A percentile compares a stretch with the other conserved stretches of the same genome.
Conservation (phyloP, 2,888 invertebrate species). For the Caenorhabditis becei region DNA sequence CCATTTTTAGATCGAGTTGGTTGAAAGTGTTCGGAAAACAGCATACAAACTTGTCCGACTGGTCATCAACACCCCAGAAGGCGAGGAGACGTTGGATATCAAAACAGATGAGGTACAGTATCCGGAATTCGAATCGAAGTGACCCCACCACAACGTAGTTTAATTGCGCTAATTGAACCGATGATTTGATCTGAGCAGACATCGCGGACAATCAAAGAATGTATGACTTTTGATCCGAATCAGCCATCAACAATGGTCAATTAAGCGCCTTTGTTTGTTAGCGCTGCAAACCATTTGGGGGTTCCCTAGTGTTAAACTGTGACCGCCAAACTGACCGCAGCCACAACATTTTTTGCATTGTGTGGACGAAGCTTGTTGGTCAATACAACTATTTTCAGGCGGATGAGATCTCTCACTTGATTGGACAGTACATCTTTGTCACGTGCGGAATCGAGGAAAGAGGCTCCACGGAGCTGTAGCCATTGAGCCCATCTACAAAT, state of each 20-base stretch:
- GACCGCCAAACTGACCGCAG: conserved; percentile 49
- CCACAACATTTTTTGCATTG: neutral
- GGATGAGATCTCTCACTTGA: conserved; percentile 95
- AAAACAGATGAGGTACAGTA: conserved; percentile 56
- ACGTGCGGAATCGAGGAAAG: conserved; percentile 33
- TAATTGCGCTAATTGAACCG: conserved; percentile 12
- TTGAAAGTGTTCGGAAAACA: conserved; percentile 55
- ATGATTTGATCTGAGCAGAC: conserved; percentile 36
- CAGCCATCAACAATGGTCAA: neutral
- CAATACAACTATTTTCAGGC: conserved; percentile 86
- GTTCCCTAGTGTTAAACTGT: conserved; percentile 44
- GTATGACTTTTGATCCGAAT: conserved; percentile 22
- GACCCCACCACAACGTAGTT: conserved; percentile 16
- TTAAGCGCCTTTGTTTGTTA: conserved; percentile 6
- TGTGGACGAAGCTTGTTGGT: conserved; percentile 4
- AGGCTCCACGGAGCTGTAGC: conserved; percentile 56
- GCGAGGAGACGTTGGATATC: conserved; percentile 49
- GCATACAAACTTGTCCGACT: conserved; percentile 55
- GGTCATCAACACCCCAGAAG: conserved; percentile 35
- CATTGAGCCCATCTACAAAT: neutral
- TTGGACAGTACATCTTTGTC: conserved; percentile 91
- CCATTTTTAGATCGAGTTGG: conserved; percentile 52
- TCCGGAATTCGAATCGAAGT: conserved; percentile 23
- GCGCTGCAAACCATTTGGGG: conserved; percentile 14
- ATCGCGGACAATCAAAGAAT: conserved; percentile 28